Conservation (phyloP, 92 coral and sea anemone species). For the Virgularia gustaviana region DNA sequence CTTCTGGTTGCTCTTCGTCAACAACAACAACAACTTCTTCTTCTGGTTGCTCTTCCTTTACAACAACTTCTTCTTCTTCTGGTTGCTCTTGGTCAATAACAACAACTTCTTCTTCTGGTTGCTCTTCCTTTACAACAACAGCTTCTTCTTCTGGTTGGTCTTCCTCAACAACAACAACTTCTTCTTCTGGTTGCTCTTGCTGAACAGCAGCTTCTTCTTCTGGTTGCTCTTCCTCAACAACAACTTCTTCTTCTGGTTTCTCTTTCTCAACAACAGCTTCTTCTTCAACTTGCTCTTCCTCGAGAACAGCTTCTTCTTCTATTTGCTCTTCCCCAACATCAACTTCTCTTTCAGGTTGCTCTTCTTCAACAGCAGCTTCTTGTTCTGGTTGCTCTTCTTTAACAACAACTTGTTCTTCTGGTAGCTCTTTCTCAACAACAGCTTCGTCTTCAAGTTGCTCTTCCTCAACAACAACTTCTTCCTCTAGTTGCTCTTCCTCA, state of each 20-base stretch:
- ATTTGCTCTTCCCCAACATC: constrained; percentile 70
- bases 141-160: neutral
- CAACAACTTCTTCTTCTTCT: neutral
- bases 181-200: constrained; percentile 24
- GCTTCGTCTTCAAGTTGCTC: neutral
- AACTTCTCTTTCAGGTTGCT: constrained; percentile 54
- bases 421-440: neutral
- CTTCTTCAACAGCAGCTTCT: constrained; percentile 58
- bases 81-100: too few relatives aligned
- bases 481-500: neutral
- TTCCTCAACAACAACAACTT: neutral
- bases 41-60: neutral
- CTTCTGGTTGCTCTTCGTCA: neutral
- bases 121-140: neutral
- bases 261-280: constrained; percentile 44
- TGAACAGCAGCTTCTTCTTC: constrained; percentile 82
- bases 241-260: constrained; percentile 60
- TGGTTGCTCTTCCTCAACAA: constrained; percentile 62
- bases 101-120: too few relatives aligned
- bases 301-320: constrained; percentile 45
- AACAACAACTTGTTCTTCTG: neutral
- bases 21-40: neutral
- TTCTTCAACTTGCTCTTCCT: constrained; percentile 10
- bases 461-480: neutral
- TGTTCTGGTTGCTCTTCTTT: constrained; percentile 28